Conservation (phyloP, 2,797 vertebrate species). For the Lacerta agilis region DNA sequence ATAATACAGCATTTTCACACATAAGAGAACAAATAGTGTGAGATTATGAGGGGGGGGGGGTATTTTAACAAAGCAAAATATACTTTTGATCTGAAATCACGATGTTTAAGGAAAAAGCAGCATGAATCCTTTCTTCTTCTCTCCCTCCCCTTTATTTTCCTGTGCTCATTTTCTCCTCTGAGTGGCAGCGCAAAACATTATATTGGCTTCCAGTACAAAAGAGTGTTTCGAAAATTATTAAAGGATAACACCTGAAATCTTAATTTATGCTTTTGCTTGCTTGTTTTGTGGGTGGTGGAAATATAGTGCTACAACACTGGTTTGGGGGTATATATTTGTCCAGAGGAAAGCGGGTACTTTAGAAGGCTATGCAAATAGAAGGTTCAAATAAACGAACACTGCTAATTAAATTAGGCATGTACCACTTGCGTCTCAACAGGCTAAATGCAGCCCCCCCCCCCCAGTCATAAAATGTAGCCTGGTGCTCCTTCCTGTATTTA, state of each 20-base stretch:
- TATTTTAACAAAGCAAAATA: conserved; percentile 28
- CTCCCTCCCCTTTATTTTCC: not conserved
- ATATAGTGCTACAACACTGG: not conserved
- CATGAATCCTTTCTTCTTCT: not conserved
- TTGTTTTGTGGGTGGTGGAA: not conserved
- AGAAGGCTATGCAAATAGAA: not conserved
- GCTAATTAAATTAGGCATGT: not conserved
- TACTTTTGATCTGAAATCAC: conserved; percentile 11
- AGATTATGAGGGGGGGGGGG: conserved; percentile 15
- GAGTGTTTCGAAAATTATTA: conserved; percentile 1
- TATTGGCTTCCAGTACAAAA: conserved; percentile 28
- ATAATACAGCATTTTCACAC: not conserved
- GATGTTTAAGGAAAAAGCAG: not conserved
- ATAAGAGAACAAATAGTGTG: conserved; percentile 20
- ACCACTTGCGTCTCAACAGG: not conserved
- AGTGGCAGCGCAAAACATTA: conserved; percentile 6
- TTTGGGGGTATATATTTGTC: not conserved
- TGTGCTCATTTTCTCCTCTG: not conserved
- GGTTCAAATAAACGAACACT: not conserved
- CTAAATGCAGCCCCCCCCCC: not conserved
- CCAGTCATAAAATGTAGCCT: not conserved
- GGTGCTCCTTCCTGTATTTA: not conserved
- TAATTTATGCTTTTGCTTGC: not conserved
- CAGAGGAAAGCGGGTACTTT: not conserved
- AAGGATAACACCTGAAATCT: not conserved